These are phyloP conservation scores for Acrocephalus scirpaceus DNA, from an alignment of 2,797 vertebrate genomes.

Conservation along the genomic window DNA sequence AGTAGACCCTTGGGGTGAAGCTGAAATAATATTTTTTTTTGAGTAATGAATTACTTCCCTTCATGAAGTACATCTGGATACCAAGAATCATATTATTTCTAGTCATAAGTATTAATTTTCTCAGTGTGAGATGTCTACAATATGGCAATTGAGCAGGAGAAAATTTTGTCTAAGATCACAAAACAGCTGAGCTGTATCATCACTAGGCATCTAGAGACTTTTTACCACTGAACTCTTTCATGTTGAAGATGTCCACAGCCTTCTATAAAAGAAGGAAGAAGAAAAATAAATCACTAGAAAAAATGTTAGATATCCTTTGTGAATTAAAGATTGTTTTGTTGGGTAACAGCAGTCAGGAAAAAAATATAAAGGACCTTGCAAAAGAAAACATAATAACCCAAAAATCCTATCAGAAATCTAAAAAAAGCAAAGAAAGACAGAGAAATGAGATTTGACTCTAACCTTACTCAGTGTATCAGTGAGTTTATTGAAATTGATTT, in stretches of 20 bases:
- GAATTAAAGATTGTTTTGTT: neutral
- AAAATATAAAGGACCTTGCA: neutral
- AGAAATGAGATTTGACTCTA: neutral
- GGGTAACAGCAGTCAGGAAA: neutral
- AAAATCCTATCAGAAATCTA: neutral
- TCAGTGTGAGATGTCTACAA: neutral
- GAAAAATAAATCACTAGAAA: neutral
- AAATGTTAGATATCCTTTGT: neutral
- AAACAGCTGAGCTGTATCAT: neutral
- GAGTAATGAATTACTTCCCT: neutral
- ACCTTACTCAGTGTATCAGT: neutral
- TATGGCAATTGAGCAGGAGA: neutral
- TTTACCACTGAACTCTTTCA: neutral
- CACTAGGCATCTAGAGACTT: neutral
- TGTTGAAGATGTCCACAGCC: neutral
- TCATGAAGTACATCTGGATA: neutral
- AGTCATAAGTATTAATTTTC: neutral
- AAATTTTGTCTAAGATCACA: neutral
- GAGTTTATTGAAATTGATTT: neutral
- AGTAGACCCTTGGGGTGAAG: neutral
- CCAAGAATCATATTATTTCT: neutral
- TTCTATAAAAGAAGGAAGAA: neutral
- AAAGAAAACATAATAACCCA: neutral
- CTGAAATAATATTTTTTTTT: neutral
- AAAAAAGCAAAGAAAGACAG: neutral